A percentile compares a stretch with the other conserved stretches of the same genome.
phyloP scores from a whole-genome alignment of 1,140 invertebrate genomes.

The Leptestheria dahalacensis region DNA sequence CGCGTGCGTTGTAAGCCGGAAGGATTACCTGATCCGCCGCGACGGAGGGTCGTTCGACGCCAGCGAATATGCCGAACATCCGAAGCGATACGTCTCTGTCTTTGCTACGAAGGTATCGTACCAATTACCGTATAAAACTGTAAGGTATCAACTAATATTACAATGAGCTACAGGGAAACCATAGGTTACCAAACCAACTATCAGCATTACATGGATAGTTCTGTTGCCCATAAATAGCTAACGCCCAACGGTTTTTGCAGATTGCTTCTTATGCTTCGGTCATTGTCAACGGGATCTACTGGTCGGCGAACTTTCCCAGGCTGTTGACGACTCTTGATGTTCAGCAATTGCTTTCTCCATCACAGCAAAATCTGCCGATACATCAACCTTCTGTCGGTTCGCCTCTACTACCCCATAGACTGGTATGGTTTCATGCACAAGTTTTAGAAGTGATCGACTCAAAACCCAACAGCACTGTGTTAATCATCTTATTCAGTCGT shows the following conservation, averaged over 20 bases:
- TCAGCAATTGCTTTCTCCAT: slow-evolving; percentile 74
- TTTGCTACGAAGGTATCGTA: slow-evolving; percentile 81
- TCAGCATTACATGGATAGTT: no score
- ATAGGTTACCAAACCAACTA: no score
- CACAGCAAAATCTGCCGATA: slow-evolving; percentile 64
- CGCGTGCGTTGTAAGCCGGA: slow-evolving; percentile 78
- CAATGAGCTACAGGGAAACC: no score
- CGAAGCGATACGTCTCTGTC: slow-evolving; percentile 85
- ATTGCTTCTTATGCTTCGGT: slow-evolving; percentile 95
- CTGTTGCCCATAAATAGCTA: no score
- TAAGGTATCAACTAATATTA: no score
- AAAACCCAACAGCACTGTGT: no score
- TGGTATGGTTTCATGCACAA: no score
- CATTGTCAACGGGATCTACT: slow-evolving; percentile 96
- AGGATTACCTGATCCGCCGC: slow-evolving; percentile 83
- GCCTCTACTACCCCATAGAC: slow-evolving; percentile 69
- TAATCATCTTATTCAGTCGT: no score
- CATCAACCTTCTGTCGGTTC: slow-evolving; percentile 69
- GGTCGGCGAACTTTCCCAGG: slow-evolving; percentile 91
- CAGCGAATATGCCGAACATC: slow-evolving; percentile 81
- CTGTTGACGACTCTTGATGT: slow-evolving; percentile 94
- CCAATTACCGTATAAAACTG: no score
- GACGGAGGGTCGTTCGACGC: slow-evolving; percentile 79
- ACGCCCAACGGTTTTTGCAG: no score
- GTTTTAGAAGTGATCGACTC: no score